phyloP scores from a whole-genome alignment of 1,140 invertebrate genomes.

The Bilobella aurantiaca region DNA sequence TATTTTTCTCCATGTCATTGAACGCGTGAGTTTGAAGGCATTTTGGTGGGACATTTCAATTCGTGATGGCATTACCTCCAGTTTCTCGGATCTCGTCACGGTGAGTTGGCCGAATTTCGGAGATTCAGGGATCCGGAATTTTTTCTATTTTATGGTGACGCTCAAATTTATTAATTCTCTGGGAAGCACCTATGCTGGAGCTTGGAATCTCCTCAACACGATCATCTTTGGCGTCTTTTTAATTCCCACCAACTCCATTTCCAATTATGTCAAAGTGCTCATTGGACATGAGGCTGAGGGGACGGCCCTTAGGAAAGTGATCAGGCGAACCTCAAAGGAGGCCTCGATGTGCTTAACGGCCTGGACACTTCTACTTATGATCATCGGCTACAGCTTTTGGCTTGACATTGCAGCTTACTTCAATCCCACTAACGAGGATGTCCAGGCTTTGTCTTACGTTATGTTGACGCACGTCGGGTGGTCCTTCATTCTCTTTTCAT shows the following conservation, averaged over 20 bases:
- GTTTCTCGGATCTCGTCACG: constrained; percentile 13
- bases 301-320: constrained; percentile 1
- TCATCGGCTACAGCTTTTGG: constrained; percentile 14
- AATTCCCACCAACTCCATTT: constrained; percentile 16
- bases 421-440: constrained; percentile 12
- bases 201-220: constrained; percentile 26
- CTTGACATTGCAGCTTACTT: constrained; percentile 18
- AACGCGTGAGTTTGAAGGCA: constrained; percentile 8
- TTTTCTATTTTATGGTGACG: constrained; percentile 31
- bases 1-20: constrained; percentile 20
- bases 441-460: constrained; percentile 16
- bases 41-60: constrained; percentile 18
- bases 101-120: constrained; percentile 30
- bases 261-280: constrained; percentile 25
- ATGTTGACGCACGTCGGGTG: constrained; percentile 25
- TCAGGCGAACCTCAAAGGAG: constrained; percentile 10
- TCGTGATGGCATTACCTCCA: neutral
- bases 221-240: constrained; percentile 26
- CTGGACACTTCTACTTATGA: constrained; percentile 17
- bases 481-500: constrained; percentile 23
- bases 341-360: constrained; percentile 6
- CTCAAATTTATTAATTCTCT: constrained; percentile 27
- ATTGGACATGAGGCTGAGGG: constrained; percentile 13
- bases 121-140: constrained; percentile 25
- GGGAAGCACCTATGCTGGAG: constrained; percentile 19